Evolutionary conservation across 2,797 vertebrate species (phyloP).

Genomic region (Lacerta agilis): DNA sequence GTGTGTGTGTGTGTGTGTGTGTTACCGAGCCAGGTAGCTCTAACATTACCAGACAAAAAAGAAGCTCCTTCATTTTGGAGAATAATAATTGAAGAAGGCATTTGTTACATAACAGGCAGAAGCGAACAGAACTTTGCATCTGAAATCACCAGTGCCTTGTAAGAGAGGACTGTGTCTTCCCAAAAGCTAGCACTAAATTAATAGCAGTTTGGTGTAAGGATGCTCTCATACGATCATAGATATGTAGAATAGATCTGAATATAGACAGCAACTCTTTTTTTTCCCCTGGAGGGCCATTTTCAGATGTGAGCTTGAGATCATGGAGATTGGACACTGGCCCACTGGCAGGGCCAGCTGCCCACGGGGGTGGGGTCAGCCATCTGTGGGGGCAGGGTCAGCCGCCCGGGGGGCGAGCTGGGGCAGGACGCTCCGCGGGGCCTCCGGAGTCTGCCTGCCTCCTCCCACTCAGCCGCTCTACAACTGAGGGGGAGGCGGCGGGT

Average conservation of each 20-base stretch:
- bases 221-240: background rate
- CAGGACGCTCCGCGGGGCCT: too few species aligned
- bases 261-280: background rate
- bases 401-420: too few species aligned
- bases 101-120: slow-evolving; percentile 3
- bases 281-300: background rate
- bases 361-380: too few species aligned
- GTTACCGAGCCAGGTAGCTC: slow-evolving; percentile 53
- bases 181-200: background rate
- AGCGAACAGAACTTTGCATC: slow-evolving; percentile 8
- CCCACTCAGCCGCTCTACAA: too few species aligned
- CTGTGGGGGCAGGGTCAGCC: too few species aligned
- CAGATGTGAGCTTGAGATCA: background rate
- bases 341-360: too few species aligned
- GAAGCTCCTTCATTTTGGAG: slow-evolving; percentile 47
- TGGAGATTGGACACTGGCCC: background rate
- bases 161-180: background rate
- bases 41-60: slow-evolving; percentile 50
- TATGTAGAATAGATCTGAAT: too few species aligned
- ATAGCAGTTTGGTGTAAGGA: too few species aligned
- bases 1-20: slow-evolving; percentile 16
- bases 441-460: too few species aligned
- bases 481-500: too few species aligned
- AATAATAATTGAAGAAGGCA: slow-evolving; percentile 46
- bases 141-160: background rate